Evolutionary conservation across 2,113 vertebrate genomes (phyloP), one percentile per base, ranked within the genome.

Genomic region (Grantiella picta): DNA sequence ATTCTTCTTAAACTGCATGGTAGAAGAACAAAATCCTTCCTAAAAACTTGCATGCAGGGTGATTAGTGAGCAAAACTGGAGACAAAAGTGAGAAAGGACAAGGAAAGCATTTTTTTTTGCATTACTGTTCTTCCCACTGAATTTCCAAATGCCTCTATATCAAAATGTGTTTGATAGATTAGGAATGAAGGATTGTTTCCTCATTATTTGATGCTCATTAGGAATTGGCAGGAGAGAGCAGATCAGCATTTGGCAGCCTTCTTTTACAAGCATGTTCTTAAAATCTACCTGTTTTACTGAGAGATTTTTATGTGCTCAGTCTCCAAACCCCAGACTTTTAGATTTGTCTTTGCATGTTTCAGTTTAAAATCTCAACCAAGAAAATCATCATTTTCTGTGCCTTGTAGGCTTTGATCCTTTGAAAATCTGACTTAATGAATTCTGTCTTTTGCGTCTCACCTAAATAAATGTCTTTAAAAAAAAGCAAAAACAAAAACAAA

Each of bases 291-390:
- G 29, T 82, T 94, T 89, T 68, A 78, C 33, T 63, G 53, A 71
- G 35, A 88, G 72, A 57, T 81, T 56, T 68, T 54, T 15, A 77
- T 12, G 9, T 82, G 12, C 40, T 94, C 21, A 31, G 36, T 40
- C 29, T 69, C 6, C 18, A 79, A 11, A 44, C 12, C 31, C 20
- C 72, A 76, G 56, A 52, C 15, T 76, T 92, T 86, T 53, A 70
- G 19, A 6, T 83, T 90, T 75, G 27, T 59, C 52, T 88, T 72
- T 68, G 44, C 5, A 8, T 75, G 40, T 78, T 79, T 64, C 15
- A 20, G 38, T 22, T 90, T 95, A 90, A 91, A 94, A 86, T 83
- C n/a, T 80, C 73, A 95, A 21, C 22, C 50, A 65, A 85, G 44
- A 42, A 45, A 79, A 71, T 29, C 5, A 61, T 91, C 1, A 49